Evolutionary conservation across 2,888 invertebrate genomes (phyloP), one percentile per base, ranked within the genome.

Genomic region (Drosophila atripex): DNA sequence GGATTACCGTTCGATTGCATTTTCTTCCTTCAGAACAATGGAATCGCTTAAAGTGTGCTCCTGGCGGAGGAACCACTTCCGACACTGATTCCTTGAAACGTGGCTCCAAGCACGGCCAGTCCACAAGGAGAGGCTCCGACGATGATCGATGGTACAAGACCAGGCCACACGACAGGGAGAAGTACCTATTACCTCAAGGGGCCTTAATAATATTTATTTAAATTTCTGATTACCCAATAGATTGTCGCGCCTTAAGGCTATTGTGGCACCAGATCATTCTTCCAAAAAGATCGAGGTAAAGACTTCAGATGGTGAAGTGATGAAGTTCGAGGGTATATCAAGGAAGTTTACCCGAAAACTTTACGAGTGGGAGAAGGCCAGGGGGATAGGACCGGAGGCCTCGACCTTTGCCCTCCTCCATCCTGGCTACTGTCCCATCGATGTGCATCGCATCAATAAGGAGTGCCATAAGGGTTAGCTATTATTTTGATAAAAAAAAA

Each of bases 361-460:
- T 0, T 97, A 97, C 90, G 97, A 97, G 90, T 98, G 97, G 97
- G 96, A 97, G 89, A 96, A 96, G 85, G 95, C 96, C n/a, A 93
- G 95, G 66, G 97, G 97, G 1, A 97, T 97, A 63, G 95, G 95
- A 0, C 97, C 97, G 0, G 97, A 97, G 90, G 95, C 95, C 0
- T 97, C 97, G 0, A 97, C 97, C 0, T 96, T 97, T 76, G 96
- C 96, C 0, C 91, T 97, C 0, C 92, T 97, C 2, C 94, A 93
- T 87, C 94, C 94, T 0, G 93, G 93, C 8, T 92, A 92, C 70
- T 91, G 91, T 71, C 92, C 92, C 38, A 86, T 91, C 2, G 90
- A 89, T 71, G 91, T 91, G 39, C 88, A 90, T 2, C 89, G 90
- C 51, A 91, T 90, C 28, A 82, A 89, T 43, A 90, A 90, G 68